Conservation (phyloP, 1,140 invertebrate species). For the Melipona quadrifasciata region DNA sequence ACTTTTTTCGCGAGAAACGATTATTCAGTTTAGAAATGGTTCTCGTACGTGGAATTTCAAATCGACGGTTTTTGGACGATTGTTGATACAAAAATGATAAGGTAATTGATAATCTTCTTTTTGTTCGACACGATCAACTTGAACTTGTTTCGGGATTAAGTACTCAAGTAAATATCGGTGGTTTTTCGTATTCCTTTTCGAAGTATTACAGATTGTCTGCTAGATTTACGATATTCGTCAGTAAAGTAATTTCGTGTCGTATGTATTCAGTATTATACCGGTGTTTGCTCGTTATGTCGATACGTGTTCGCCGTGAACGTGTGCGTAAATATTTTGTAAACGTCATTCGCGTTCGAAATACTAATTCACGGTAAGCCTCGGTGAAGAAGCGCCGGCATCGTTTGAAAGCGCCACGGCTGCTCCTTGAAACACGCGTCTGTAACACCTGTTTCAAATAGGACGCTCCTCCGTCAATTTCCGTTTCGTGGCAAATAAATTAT, state of each 20-base stretch:
- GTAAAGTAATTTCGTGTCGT: background rate
- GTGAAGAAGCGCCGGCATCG: background rate
- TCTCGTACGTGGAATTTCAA: background rate
- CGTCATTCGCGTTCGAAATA: background rate
- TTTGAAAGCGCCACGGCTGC: constrained; percentile 21
- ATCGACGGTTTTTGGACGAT: background rate
- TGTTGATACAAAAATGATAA: background rate
- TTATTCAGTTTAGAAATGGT: background rate
- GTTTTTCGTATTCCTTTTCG: too few relatives aligned
- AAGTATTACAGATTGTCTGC: background rate
- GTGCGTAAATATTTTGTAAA: background rate
- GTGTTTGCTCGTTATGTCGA: background rate
- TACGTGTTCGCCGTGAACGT: too few relatives aligned
- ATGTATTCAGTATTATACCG: background rate
- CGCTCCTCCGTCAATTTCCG: constrained; percentile 29
- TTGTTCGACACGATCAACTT: too few relatives aligned
- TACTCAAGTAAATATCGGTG: too few relatives aligned
- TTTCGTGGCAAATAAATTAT: constrained; percentile 15
- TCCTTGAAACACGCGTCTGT: background rate
- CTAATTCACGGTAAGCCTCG: background rate
- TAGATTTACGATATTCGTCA: background rate
- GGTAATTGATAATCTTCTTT: background rate
- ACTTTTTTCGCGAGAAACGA: background rate
- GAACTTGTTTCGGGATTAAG: too few relatives aligned
- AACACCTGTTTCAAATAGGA: constrained; percentile 42